Evolutionary conservation across 2,797 vertebrate species (phyloP).

Genomic region (Urocyon cinereoargenteus): DNA sequence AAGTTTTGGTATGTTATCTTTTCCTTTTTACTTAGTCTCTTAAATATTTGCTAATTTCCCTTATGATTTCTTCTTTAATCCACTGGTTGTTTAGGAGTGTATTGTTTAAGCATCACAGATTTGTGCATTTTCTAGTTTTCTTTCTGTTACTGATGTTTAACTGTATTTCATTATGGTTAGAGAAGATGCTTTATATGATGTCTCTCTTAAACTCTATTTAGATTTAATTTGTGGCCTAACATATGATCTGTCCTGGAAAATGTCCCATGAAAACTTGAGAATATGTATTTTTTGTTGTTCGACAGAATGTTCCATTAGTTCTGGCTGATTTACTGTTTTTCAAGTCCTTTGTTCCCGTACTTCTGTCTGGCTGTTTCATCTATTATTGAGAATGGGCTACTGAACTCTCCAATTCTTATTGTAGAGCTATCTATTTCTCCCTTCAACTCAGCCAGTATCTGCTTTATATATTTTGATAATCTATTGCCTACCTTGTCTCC

Average conservation of each 20-base stretch:
- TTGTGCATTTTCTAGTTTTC: not conserved
- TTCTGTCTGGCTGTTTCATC: not conserved
- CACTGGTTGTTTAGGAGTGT: not conserved
- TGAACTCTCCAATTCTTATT: not conserved
- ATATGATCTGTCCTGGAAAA: not conserved
- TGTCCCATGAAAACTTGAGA: not conserved
- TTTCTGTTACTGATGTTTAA: not conserved
- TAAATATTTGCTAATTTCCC: not conserved
- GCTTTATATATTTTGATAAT: not conserved
- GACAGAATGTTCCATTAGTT: not conserved
- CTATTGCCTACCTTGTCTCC: not conserved
- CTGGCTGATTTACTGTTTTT: not conserved
- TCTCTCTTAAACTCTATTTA: not conserved
- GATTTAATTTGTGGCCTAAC: not conserved
- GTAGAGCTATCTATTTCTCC: not conserved
- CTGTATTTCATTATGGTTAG: not conserved
- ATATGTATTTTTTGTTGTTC: not conserved
- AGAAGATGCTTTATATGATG: not conserved
- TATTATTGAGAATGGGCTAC: not conserved
- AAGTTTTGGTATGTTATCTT: not conserved
- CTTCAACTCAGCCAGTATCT: not conserved
- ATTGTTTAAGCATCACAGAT: not conserved
- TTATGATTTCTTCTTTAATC: not conserved
- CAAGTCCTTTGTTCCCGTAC: not conserved
- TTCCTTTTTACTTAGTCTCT: not conserved